phyloP scores from a whole-genome alignment of 64 coral and sea anemone species.

The Pocillopora verrucosa region DNA sequence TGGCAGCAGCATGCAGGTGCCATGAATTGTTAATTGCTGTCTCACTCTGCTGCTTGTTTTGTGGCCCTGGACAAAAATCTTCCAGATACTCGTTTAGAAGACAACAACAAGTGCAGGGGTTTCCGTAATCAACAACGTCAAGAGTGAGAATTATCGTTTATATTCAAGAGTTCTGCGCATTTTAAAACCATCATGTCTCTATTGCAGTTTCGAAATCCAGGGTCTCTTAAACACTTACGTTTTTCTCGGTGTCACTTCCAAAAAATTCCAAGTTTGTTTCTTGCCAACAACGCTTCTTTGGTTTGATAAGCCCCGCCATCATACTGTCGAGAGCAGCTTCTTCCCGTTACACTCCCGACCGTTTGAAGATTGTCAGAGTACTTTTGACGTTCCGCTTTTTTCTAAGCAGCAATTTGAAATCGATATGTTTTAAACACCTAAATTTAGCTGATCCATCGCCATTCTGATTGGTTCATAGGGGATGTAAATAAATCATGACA shows the following conservation, averaged over 20 bases:
- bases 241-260: slow-evolving; percentile 19
- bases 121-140: too few relatives aligned
- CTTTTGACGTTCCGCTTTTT: neutral
- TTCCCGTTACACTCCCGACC: neutral
- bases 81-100: neutral
- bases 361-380: neutral
- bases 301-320: slow-evolving; percentile 27
- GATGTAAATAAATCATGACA: neutral
- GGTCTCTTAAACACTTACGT: neutral
- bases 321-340: neutral
- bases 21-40: neutral
- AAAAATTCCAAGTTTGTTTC: slow-evolving; percentile 21
- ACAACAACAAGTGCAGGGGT: too few relatives aligned
- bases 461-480: neutral
- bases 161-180: neutral
- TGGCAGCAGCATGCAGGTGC: neutral
- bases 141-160: too few relatives aligned
- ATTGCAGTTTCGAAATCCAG: neutral
- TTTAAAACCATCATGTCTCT: neutral
- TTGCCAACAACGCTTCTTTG: slow-evolving; percentile 6
- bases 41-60: neutral
- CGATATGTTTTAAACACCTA: neutral
- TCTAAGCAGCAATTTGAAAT: neutral
- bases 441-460: neutral
- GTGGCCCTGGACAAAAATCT: neutral